Evolutionary conservation across 2,888 invertebrate species (phyloP), one percentile per base, ranked within the genome.

Genomic region (Phanerotoma sp.): DNA sequence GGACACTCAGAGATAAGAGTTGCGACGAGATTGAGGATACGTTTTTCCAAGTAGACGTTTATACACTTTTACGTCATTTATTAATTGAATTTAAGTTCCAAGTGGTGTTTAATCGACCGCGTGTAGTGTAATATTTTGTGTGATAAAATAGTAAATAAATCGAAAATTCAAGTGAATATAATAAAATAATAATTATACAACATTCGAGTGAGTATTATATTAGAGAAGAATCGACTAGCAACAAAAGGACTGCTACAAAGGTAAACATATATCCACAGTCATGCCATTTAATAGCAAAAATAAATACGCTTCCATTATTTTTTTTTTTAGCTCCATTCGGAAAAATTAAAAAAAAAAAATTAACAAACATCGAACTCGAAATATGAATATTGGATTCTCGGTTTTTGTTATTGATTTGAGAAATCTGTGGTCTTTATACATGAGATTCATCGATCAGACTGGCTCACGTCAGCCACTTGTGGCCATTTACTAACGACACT

Each of bases 381-480:
- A n/a, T n/a, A 22, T 32, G 18, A 32, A 6, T 32, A 16, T 18
- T 11, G 1, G 28, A 21, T 28, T 25, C 7, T 28, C 5, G 25
- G 4, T 20, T 37, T 28, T 51, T 54, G 11, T 32, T 32, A 16
- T 41, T 22, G 20, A 15, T 48, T 37, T 10, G 20, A n/a, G 11
- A 11, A 28, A 15, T 22, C 20, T 38, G 45, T 42, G 51, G 54
- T 51, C 51, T 58, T 58, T 60, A 46, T 59, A 50, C 48, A 16
- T 59, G 66, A 64, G 63, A 66, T 64, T 67, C 69, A 74, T 73
- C 70, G 72, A 74, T 74, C 71, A 70, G 61, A 56, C 61, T 54
- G 65, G 62, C 65, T 69, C 67, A 62, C 63, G 68, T 67, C 69
- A 65, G 72, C 72, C 72, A 73, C 73, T 73, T 72, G 73, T 73